Evolutionary conservation across 2,113 vertebrate genomes (phyloP), one percentile per base, ranked within the genome.

Genomic region (Leucoraja erinaceus): DNA sequence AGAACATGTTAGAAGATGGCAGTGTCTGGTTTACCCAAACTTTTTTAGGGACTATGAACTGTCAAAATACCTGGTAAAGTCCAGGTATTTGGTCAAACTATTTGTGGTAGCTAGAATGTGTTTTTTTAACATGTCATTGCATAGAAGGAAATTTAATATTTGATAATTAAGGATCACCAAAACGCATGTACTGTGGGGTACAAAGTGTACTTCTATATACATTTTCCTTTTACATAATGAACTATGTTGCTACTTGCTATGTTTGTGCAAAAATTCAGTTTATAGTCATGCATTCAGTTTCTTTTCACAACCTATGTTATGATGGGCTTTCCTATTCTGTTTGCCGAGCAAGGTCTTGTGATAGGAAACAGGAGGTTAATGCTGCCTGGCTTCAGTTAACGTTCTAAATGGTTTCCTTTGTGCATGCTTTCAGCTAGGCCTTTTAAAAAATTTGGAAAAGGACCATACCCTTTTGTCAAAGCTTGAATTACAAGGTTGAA

Each of bases 401-500:
- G n/a, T 88, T 88, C 59, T 88, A 88, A 88, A 88, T 88, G 28
- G 28, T 61, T 88, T 61, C 59, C 59, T 88, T 88, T 88, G 83
- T 83, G n/a, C 83, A 31, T 31, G 8, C 83, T 88, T 63, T 63
- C 61, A 31, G 28, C 59, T 31, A 63, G 4, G 54, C 3, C 11
- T 16, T 88, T 63, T 63, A n/a, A 63, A 31, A 16, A 61, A 88
- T 88, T 88, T 88, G 59, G 31, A 18, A 88, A 66, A 66, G 59
- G 83, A 88, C n/a, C n/a, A 18, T 66, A 63, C n/a, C n/a, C 59
- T 66, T 86, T 88, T 88, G 83, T 88, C 31, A 88, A 84, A 88
- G 59, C 28, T 63, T 63, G 83, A 16, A 66, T 63, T 63, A 88
- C 56, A 66, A 88, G 59, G 83, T n/a, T 88, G 28, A 88, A 28